Evolutionary conservation across 2,888 invertebrate species (phyloP), one percentile per base, ranked within the genome.

Genomic region (Ennomos fuscantarius): DNA sequence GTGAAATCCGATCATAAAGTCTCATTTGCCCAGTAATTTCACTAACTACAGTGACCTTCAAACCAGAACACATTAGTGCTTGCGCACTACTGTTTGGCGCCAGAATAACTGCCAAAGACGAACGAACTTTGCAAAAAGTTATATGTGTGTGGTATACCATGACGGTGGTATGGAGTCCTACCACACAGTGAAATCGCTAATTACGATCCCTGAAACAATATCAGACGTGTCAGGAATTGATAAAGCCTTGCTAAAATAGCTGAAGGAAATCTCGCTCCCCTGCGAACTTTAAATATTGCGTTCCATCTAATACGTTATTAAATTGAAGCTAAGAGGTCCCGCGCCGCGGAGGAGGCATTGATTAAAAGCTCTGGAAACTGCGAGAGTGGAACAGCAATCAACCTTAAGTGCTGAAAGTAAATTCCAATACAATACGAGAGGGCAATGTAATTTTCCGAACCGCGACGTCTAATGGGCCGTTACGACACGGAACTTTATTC

Each of bases 341-440:
- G 66, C 71, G 72, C 67, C 69, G 62, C 73, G 37, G 62, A 68
- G 78, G 73, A 55, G 65, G 72, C 74, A 70, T 81, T 85, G 84
- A 86, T 86, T 86, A 85, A 86, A 84, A 79, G 75, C 72, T 70
- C 63, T 61, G 62, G 63, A 60, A 66, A 70, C 66, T 56, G 58
- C 11, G 13, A 44, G 65, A 62, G 63, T 60, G 65, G 66, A 66
- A 70, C 67, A 68, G 76, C 70, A 73, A 78, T 72, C 67, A 69
- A 65, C 61, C 67, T 70, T 59, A 67, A 76, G 70, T 65, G 70
- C 68, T 69, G 65, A 62, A 72, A 72, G 76, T 82, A 79, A 79
- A 86, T 81, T 79, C 75, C 81, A 73, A 84, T 84, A 81, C 77
- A 77, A 80, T 79, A 76, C 75, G 71, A 72, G 72, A 72, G 58